Evolutionary conservation across 2,888 invertebrate species (phyloP), one percentile per base, ranked within the genome.

Genomic region (Cephalotes varians): DNA sequence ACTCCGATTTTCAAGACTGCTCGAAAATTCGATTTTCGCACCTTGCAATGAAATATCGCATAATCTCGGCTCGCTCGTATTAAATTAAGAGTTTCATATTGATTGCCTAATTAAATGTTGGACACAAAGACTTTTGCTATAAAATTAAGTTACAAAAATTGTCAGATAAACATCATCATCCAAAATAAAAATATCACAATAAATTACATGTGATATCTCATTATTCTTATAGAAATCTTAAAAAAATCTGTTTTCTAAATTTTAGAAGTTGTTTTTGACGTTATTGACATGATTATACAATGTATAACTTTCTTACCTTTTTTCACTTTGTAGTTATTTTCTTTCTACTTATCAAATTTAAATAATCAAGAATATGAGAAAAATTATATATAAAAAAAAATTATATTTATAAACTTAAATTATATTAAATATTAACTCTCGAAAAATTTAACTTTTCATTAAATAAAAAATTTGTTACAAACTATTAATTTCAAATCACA

Each of bases 71-170:
- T 54, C 37, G 44, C 18, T 21, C 21, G 12, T 67, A 71, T 71
- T 44, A n/a, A 56, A 76, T 69, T 44, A 79, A 34, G 34, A 44
- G 2, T 71, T 79, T 56, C 5, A 69, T 34, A 71, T 56, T 56
- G 31, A 79, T 79, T 25, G 77, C 77, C 77, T 79, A 79, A 79
- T 71, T 71, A 54, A 76, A 76, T 18, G 2, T 65, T 37, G 40
- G n/a, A 56, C 54, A 18, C 44, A 44, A 44, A 56, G n/a, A 34
- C 12, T 54, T 77, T 54, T 18, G 31, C 67, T 79, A 25, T 31
- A 18, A 77, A 15, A 56, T 44, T 64, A 44, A 65, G 18, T 15
- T 37, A 49, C 28, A n/a, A 51, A 67, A 67, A 76, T 47, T 7
- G 2, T 60, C 15, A 9, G 18, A 47, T 18, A 31, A 47, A 21